phyloP scores from a whole-genome alignment of 2,113 vertebrate genomes.

The Aptenodytes patagonicus region DNA sequence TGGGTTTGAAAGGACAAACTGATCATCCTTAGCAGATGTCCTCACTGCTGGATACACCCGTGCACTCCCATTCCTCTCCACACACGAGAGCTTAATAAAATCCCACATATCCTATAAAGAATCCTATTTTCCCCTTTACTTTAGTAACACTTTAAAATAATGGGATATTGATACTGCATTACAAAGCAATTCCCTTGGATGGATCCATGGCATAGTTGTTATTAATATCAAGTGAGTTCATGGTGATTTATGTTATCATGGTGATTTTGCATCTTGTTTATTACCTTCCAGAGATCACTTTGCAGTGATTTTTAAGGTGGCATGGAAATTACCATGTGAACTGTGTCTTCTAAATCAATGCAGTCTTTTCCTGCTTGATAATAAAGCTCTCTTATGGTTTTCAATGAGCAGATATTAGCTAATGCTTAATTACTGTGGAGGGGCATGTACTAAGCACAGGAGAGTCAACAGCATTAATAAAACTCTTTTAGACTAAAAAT shows the following conservation, averaged over 20 bases:
- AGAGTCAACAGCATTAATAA: slow-evolving; percentile 40
- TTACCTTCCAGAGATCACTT: slow-evolving; percentile 62
- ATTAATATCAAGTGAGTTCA: slow-evolving; percentile 33
- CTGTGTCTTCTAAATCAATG: slow-evolving; percentile 61
- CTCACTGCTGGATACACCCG: neutral
- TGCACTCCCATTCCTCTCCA: neutral
- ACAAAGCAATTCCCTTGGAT: slow-evolving; percentile 23
- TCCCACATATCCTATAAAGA: neutral
- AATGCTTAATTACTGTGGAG: slow-evolving; percentile 56
- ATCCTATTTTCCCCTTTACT: neutral
- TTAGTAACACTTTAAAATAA: slow-evolving; percentile 41
- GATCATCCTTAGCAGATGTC: neutral
- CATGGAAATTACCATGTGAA: slow-evolving; percentile 49
- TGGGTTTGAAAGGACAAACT: neutral
- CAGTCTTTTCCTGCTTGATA: slow-evolving; percentile 9
- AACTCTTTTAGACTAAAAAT: neutral
- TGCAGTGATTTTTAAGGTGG: slow-evolving; percentile 55
- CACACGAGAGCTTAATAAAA: neutral
- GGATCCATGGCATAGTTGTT: neutral
- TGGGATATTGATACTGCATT: slow-evolving; percentile 30
- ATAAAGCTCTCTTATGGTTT: slow-evolving; percentile 48
- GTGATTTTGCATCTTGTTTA: slow-evolving; percentile 71
- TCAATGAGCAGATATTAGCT: slow-evolving; percentile 36
- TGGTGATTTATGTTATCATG: slow-evolving; percentile 42
- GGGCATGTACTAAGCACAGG: neutral